These are phyloP conservation scores for Periophthalmus modestus DNA, from an alignment of 2,113 vertebrate genomes.

Conservation along the genomic window DNA sequence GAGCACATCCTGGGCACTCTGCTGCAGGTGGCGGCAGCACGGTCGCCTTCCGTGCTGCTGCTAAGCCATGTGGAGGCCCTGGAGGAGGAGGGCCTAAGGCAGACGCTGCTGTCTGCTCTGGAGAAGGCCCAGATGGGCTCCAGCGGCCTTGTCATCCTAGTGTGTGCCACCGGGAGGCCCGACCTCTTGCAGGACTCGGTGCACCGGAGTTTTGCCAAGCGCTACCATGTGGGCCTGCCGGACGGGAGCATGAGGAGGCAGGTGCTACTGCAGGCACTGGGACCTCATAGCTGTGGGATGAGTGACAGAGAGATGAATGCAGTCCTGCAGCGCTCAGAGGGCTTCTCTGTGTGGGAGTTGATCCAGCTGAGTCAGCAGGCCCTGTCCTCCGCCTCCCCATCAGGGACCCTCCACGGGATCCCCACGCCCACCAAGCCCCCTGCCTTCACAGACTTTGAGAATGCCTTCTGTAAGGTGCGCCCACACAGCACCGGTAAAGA, in stretches of 20 bases:
- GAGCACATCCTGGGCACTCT: constrained; percentile 88
- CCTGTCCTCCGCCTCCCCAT: constrained; percentile 71
- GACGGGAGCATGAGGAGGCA: constrained; percentile 82
- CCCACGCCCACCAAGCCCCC: constrained; percentile 76
- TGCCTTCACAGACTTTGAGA: constrained; percentile 91
- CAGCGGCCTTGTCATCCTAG: constrained; percentile 80
- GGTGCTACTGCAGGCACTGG: constrained; percentile 86
- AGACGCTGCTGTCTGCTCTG: constrained; percentile 84
- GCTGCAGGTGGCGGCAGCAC: constrained; percentile 84
- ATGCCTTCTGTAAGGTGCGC: constrained; percentile 88
- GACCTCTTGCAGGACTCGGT: constrained; percentile 88
- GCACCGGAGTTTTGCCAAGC: constrained; percentile 86
- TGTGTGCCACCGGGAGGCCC: constrained; percentile 87
- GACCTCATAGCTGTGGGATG: constrained; percentile 83
- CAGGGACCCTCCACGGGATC: constrained; percentile 67
- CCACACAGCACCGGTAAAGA: constrained; percentile 87
- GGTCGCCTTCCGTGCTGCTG: constrained; percentile 86
- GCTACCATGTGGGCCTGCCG: constrained; percentile 86
- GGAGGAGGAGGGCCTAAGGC: constrained; percentile 80
- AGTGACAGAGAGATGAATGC: constrained; percentile 86
- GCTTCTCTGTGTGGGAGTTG: constrained; percentile 86
- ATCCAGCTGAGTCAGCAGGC: constrained; percentile 90
- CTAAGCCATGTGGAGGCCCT: constrained; percentile 88
- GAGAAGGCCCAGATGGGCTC: constrained; percentile 82
- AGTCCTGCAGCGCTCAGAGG: constrained; percentile 88